Base-by-base conservation (phyloP, 2,113 vertebrate genomes). In the Chascanopsetta lugubris region DNA sequence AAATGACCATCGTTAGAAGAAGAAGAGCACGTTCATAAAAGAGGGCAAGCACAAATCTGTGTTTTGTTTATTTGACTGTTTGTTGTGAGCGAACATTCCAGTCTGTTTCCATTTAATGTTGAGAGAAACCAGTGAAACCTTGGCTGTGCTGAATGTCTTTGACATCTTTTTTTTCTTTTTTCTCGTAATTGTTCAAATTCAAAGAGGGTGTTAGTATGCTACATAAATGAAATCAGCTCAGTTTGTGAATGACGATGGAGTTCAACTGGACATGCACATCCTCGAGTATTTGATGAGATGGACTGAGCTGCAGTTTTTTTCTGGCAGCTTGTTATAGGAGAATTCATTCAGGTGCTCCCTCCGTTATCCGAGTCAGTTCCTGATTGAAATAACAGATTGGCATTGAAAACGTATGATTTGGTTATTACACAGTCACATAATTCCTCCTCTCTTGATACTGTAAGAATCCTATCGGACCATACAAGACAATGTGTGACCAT, bases 41-140 rank as follows among this genome's bases (percentile, higher is more conserved):
- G 55, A 72, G 73, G 81, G 75, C 85, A 87, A 90, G 90, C 90
- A 92, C 91, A 92, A 88, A 78, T 86, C 51, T 72, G 42, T 64
- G 40, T 72, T 59, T 55, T 64, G 63, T 61, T 71, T 51, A 36
- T 64, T 59, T 78, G 64, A 55, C 70, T 55, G 46, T 81, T 38
- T 84, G 74, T 30, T 79, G 59, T 85, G 65, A 63, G 45, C 54
- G 45, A 85, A 82, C 89, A 88, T 92, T 91, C 78, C 89, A 73
- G 25, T 72, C 46, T 68, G 75, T 67, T 64, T 80, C 64, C 45
- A 43, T 80, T 69, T 69, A 72, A 62, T 88, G 64, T 88, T 5
- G 73, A 83, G 79, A 82, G 61, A 70, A 70, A 58, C 13, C 54
- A 65, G 79, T 66, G 61, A 74, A 80, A 71, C 79, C 51, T 62